Evolutionary conservation across 2,888 invertebrate species (phyloP).

Genomic region (Cantharis rustica): DNA sequence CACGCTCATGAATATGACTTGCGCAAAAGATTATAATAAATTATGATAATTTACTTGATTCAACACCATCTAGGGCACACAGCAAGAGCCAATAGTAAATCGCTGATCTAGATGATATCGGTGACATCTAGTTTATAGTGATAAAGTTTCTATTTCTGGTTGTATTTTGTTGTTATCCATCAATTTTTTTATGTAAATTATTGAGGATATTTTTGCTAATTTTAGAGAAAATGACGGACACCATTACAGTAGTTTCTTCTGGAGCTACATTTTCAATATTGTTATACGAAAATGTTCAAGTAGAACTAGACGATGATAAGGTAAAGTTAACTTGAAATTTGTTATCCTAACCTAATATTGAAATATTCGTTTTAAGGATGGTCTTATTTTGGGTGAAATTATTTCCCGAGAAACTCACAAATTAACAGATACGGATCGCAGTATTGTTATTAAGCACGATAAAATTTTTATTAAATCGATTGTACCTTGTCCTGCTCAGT

Average conservation of each 20-base stretch:
- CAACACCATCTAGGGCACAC: no score
- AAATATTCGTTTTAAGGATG: slow-evolving; percentile 55
- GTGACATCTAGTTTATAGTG: neutral
- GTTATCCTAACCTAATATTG: neutral
- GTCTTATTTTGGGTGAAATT: slow-evolving; percentile 70
- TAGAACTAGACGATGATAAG: slow-evolving; percentile 60
- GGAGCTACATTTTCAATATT: slow-evolving; percentile 71
- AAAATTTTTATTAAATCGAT: slow-evolving; percentile 67
- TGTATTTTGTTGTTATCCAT: neutral
- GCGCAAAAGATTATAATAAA: no score
- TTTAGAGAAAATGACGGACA: slow-evolving; percentile 44
- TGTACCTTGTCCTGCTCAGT: slow-evolving; percentile 63
- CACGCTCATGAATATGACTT: no score
- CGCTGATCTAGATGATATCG: no score
- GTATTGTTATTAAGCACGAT: slow-evolving; percentile 64
- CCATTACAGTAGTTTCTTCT: slow-evolving; percentile 47
- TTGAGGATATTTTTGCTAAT: neutral
- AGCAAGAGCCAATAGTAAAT: no score
- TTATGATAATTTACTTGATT: no score
- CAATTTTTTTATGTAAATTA: neutral
- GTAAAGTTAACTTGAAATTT: slow-evolving; percentile 49
- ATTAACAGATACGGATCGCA: slow-evolving; percentile 71
- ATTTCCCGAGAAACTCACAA: slow-evolving; percentile 67
- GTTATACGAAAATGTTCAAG: slow-evolving; percentile 69
- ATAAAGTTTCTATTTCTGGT: neutral